These are phyloP conservation scores for Fissipunctia ypsillon DNA, from an alignment of 2,888 invertebrate species.

Conservation along the genomic window DNA sequence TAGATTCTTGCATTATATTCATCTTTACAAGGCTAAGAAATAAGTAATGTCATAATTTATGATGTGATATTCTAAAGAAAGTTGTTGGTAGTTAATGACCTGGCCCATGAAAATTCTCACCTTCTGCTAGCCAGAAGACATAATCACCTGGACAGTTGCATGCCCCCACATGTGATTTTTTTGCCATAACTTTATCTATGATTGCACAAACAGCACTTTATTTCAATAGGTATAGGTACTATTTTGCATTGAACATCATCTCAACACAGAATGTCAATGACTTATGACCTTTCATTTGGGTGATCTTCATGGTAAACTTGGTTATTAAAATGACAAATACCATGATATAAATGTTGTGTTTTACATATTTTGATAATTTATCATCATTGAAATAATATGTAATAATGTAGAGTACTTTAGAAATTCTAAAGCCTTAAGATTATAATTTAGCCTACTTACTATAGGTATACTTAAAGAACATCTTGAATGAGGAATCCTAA, in stretches of 20 bases:
- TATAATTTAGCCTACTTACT: not conserved
- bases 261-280: constrained; percentile 37
- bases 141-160: not conserved
- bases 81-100: not conserved
- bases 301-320: constrained; percentile 35
- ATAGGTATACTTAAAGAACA: not conserved
- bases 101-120: not conserved
- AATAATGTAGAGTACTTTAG: constrained; percentile 1
- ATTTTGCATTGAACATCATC: constrained; percentile 26
- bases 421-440: not conserved
- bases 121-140: not conserved
- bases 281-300: constrained; percentile 33
- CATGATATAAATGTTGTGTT: constrained; percentile 7
- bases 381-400: not conserved
- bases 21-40: not conserved
- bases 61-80: not conserved
- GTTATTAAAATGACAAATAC: constrained; percentile 13
- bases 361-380: constrained; percentile 5
- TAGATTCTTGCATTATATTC: not conserved
- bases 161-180: constrained; percentile 3
- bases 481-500: constrained; percentile 7
- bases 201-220: constrained; percentile 21
- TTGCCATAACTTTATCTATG: not conserved
- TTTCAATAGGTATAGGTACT: not conserved
- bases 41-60: not conserved